Percentiles rank a stretch among this genome's conserved stretches.
Conservation (phyloP, 1,140 invertebrate species). For the Heliconius congener region DNA sequence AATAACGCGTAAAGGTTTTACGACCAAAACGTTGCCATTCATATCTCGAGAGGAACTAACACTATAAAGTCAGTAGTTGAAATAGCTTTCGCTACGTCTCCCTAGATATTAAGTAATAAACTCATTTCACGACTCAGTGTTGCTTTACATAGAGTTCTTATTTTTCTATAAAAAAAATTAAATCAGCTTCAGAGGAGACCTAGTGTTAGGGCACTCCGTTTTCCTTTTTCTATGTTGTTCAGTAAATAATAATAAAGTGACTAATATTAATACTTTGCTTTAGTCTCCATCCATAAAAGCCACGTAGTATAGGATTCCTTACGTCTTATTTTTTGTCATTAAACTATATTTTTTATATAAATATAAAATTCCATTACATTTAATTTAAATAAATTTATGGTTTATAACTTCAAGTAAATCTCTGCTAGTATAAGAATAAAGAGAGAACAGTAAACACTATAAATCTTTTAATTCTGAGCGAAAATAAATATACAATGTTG, state of each 20-base stretch:
- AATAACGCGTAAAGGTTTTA: conserved; percentile 22
- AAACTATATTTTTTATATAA: too few relatives aligned
- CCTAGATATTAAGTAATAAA: conserved; percentile 31
- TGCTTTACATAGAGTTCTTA: neutral
- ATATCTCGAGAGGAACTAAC: conserved; percentile 32
- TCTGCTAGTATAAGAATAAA: neutral
- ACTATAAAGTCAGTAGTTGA: conserved; percentile 31
- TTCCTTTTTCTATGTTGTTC: neutral
- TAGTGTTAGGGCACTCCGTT: too few relatives aligned
- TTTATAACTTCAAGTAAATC: neutral
- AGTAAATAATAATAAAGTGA: neutral
- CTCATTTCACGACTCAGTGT: conserved; percentile 18
- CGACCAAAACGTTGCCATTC: conserved; percentile 24
- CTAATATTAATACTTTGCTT: too few relatives aligned
- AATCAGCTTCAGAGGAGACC: too few relatives aligned
- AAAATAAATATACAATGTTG: too few relatives aligned
- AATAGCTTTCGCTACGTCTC: conserved; percentile 25
- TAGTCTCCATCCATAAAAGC: too few relatives aligned
- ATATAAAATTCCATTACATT: too few relatives aligned
- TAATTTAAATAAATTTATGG: too few relatives aligned
- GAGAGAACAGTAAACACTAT: neutral
- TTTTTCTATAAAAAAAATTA: neutral
- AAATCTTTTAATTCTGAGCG: neutral
- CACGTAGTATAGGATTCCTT: too few relatives aligned
- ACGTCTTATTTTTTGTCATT: too few relatives aligned